Evolutionary conservation across 2,888 invertebrate genomes (phyloP), one percentile per base, ranked within the genome.

Genomic region (Ectropis crepuscularia): DNA sequence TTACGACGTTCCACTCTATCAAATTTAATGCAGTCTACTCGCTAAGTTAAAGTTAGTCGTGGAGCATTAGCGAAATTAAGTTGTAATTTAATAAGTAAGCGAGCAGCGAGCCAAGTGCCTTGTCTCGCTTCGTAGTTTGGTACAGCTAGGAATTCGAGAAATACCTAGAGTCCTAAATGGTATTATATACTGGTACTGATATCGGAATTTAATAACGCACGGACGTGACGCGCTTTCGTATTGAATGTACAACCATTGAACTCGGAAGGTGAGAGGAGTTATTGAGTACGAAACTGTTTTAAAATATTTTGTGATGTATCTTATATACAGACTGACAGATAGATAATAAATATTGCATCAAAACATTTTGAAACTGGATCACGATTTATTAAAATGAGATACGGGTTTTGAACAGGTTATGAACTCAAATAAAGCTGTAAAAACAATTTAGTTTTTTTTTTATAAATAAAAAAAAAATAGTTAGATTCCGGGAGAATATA

Each of bases 71-170:
- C 60, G 12, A 57, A 60, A 65, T 65, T 65, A 65, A 61, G 60
- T 48, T 48, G 57, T 65, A 65, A 65, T 65, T 65, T 65, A 65
- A 61, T 61, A 65, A 61, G 60, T 53, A 60, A 63, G 55, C 49
- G 37, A 36, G 49, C 6, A 57, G 43, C 60, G 48, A 53, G 57
- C 60, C 48, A 60, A 65, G 64, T 53, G 57, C 48, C 57, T n/a
- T 53, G 57, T 39, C 57, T 45, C 51, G 46, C 45, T 39, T n/a
- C 12, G 45, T 38, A 53, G 53, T 45, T 53, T 12, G 58, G 54
- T 61, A 43, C 48, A 53, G 45, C 45, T 16, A 58, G 59, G 37
- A 55, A 55, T 53, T 60, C 42, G 28, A 53, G 46, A 59, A 16
- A 53, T 57, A 57, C 42, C 46, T 46, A 38, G 16, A n/a, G 36